Base-by-base conservation (phyloP, 2,888 invertebrate species). In the Sinopyrophorus schimmeli region DNA sequence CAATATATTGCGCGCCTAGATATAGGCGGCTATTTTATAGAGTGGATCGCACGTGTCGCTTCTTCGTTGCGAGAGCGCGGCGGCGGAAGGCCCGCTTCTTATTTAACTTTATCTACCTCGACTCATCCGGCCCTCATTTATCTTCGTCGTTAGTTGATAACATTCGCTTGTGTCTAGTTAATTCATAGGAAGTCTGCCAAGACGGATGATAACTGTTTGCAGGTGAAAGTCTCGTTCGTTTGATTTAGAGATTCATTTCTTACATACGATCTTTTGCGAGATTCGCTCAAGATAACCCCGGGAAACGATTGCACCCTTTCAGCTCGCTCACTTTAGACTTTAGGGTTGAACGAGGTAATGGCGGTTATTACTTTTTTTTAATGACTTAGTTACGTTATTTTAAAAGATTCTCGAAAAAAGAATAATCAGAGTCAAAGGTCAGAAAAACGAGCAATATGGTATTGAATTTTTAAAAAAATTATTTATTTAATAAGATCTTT, bases 141-240 rank as follows among this genome's bases (percentile, higher is more conserved):
- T 59, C 59, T 59, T 55, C 53, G 49, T 49, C 52, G 42, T 55
- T 46, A 35, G 48, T 38, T 49, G 54, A 52, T 53, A 44, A 47
- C 53, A 49, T 52, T 47, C 49, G 51, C 37, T 37, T 31, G 53
- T 54, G 55, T 55, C 53, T 50, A 34, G 59, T 59, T 59, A 59
- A 59, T 59, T 59, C 55, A 52, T 43, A 47, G 47, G 47, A 44
- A 53, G 53, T 53, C 34, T 40, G 53, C 32, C 24, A 44, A 54
- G 54, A 57, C 49, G 47, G 55, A 59, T 58, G 56, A 49, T 56
- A 44, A 47, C 53, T 43, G 52, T 46, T 47, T 41, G 37, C 51
- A 51, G 51, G 51, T 51, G 47, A 34, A 47, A 47, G 46, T 51
- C 46, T 41, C 47, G 41, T 46, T 47, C 42, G 44, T 46, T 35